phyloP scores from a whole-genome alignment of 1,140 invertebrate species.

The Drosophila arawakana region DNA sequence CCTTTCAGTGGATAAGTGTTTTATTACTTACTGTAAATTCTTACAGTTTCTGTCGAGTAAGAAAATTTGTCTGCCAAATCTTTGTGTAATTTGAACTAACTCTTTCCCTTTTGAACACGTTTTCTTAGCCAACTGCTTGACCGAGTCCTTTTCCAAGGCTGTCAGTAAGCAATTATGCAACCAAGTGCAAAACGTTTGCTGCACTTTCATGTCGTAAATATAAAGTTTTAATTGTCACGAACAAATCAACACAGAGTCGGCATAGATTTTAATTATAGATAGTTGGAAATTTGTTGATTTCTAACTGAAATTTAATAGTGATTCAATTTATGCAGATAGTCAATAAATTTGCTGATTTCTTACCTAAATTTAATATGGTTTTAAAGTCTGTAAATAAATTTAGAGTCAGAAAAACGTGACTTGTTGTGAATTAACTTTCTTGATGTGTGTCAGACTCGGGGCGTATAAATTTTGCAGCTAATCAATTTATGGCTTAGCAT shows the following conservation, averaged over 20 bases:
- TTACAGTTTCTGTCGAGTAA: neutral
- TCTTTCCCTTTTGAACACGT: neutral
- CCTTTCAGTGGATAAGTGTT: no score
- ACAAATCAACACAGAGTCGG: conserved; percentile 12
- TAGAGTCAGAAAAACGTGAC: conserved; percentile 43
- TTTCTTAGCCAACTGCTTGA: neutral
- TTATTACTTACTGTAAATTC: no score
- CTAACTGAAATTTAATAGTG: no score
- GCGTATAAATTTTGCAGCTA: conserved; percentile 56
- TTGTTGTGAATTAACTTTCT: conserved; percentile 2
- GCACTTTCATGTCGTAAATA: conserved; percentile 61
- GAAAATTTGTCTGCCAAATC: neutral
- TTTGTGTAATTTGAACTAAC: neutral
- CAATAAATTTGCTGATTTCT: no score
- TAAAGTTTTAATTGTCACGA: conserved; percentile 72
- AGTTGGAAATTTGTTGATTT: neutral
- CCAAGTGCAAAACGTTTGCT: conserved; percentile 43
- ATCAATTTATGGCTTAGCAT: conserved; percentile 72
- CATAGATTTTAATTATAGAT: conserved; percentile 57
- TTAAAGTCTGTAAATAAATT: neutral
- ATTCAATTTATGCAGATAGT: no score
- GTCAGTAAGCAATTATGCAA: conserved; percentile 44
- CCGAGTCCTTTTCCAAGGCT: conserved; percentile 1
- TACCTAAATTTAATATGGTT: neutral
- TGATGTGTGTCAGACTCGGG: neutral